phyloP scores from a whole-genome alignment of 2,797 vertebrate genomes.

The Scyliorhinus canicula region DNA sequence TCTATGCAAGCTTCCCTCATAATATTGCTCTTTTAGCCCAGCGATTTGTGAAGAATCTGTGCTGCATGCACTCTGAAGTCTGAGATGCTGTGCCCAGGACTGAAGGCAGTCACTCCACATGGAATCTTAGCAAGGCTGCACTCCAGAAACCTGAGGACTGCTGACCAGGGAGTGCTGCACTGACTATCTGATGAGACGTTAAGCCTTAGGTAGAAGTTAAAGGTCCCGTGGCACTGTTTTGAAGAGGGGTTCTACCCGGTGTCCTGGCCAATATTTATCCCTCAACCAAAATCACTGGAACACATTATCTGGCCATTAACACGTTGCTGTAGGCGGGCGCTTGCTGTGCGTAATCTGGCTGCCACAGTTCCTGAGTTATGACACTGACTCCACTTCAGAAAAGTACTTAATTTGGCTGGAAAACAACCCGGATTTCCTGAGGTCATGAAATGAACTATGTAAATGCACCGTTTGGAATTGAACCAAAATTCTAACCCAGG shows the following conservation, averaged over 20 bases:
- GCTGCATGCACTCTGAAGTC: neutral
- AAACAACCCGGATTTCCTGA: neutral
- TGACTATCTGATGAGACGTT: neutral
- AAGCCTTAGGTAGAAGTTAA: neutral
- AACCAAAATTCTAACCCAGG: neutral
- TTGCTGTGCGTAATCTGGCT: no score
- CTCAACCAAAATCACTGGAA: neutral
- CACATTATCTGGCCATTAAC: neutral
- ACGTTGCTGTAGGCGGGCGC: no score
- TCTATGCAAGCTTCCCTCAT: neutral
- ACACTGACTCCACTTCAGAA: neutral
- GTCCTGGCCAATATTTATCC: neutral
- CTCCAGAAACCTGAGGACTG: neutral
- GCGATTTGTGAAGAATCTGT: neutral
- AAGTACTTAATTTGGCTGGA: neutral
- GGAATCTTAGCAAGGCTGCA: neutral
- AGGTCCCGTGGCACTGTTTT: neutral
- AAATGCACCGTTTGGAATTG: neutral
- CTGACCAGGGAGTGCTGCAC: neutral
- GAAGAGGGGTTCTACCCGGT: neutral
- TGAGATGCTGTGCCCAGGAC: neutral
- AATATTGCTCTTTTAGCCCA: neutral
- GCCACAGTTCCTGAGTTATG: no score
- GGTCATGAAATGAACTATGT: neutral
- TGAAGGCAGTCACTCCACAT: neutral